Conservation (phyloP, 2,888 invertebrate genomes). For the Agrenia bidenticulata region DNA sequence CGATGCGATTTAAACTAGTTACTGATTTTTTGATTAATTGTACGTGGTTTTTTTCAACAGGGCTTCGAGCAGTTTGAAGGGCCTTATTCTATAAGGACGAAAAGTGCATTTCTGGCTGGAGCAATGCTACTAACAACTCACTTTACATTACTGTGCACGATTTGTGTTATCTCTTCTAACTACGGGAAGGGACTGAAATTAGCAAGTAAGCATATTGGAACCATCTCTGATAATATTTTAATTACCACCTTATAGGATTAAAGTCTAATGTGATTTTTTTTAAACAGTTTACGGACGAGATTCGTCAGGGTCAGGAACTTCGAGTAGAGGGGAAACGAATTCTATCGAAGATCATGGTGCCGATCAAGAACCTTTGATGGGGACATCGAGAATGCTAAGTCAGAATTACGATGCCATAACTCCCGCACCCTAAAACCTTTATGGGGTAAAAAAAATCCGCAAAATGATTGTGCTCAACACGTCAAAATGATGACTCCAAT, state of each 20-base stretch:
- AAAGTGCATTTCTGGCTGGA: constrained; percentile 37
- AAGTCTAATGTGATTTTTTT: neutral
- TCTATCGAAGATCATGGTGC: neutral
- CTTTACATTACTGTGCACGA: constrained; percentile 41
- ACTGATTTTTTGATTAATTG: neutral
- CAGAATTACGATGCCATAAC: neutral
- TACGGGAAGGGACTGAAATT: constrained; percentile 44
- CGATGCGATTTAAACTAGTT: too few relatives aligned
- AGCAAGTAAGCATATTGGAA: constrained; percentile 34
- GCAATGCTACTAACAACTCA: constrained; percentile 33
- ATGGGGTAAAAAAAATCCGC: too few relatives aligned
- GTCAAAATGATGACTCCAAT: too few relatives aligned
- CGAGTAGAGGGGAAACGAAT: neutral
- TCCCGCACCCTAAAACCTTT: neutral
- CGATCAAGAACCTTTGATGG: neutral
- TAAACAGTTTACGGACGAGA: constrained; percentile 1
- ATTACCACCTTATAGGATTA: neutral
- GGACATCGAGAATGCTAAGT: neutral
- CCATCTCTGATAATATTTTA: too few relatives aligned
- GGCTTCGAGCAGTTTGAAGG: constrained; percentile 29
- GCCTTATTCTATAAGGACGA: constrained; percentile 33
- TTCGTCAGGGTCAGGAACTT: neutral
- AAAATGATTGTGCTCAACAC: too few relatives aligned
- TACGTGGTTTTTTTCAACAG: constrained; percentile 1
- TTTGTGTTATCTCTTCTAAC: constrained; percentile 41